Conservation (phyloP, 2,888 invertebrate species). For the Clistopyga incitator region DNA sequence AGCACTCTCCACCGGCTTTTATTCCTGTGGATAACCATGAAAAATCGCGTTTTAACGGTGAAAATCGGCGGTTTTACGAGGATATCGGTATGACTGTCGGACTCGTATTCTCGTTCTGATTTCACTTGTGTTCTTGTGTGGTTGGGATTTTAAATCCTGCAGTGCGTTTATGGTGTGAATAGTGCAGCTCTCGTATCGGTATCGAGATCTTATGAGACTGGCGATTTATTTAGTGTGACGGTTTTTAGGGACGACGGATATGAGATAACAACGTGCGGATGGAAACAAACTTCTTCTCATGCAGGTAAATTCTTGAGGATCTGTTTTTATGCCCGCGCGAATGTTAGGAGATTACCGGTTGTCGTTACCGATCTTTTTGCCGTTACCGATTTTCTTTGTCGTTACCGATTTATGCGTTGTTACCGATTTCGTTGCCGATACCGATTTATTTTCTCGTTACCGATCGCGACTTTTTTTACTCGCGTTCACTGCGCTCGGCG, state of each 20-base stretch:
- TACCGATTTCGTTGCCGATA: background rate
- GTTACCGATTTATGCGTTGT: too few relatives aligned
- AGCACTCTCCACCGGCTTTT: slow-evolving; percentile 2
- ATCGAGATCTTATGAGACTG: background rate
- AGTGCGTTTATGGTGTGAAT: slow-evolving; percentile 5
- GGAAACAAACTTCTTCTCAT: slow-evolving; percentile 47
- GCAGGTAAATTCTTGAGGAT: slow-evolving; percentile 48
- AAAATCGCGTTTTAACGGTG: background rate
- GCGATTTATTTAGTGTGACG: slow-evolving; percentile 20
- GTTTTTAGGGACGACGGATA: slow-evolving; percentile 13
- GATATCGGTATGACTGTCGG: background rate
- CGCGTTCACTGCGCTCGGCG: background rate
- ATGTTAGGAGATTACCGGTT: background rate
- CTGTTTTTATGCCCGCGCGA: background rate
- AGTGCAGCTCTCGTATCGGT: background rate
- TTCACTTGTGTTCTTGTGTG: background rate
- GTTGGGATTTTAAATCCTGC: background rate
- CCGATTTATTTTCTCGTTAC: background rate
- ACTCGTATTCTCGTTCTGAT: background rate
- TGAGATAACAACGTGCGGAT: slow-evolving; percentile 38
- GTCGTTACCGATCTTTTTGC: background rate
- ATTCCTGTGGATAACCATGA: background rate
- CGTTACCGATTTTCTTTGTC: background rate
- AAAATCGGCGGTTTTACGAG: background rate
- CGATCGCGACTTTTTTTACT: background rate